Evolutionary conservation across 2,113 vertebrate species (phyloP).

Genomic region (Oncorhynchus masou): DNA sequence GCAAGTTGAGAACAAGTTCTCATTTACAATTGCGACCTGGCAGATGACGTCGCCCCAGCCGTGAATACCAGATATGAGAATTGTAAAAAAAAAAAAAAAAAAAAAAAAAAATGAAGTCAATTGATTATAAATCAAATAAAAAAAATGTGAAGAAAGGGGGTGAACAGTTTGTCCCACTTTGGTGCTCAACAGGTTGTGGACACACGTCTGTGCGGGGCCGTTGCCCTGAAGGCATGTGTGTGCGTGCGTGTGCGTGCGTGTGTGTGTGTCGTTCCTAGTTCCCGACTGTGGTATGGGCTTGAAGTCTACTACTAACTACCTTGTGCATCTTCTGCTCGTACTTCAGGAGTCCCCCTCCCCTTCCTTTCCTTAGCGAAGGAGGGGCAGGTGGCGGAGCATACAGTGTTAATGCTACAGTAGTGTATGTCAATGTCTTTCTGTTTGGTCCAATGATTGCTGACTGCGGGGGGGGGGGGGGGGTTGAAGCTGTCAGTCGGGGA

Average conservation of each 20-base stretch:
- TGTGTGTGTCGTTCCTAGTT: constrained; percentile 24
- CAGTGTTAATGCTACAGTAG: constrained; percentile 80
- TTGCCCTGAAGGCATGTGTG: constrained; percentile 27
- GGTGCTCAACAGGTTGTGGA: constrained; percentile 40
- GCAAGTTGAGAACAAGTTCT: no score
- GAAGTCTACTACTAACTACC: constrained; percentile 41
- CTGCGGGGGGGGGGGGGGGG: constrained; percentile 12
- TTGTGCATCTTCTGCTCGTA: constrained; percentile 32
- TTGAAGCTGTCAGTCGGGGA: constrained; percentile 39
- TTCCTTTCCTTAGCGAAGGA: background rate
- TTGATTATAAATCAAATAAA: constrained; percentile 34
- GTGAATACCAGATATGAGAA: constrained; percentile 25
- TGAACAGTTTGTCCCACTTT: constrained; percentile 6
- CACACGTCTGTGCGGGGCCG: background rate
- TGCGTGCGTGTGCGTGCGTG: no score
- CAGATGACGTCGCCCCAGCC: no score
- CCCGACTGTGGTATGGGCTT: constrained; percentile 35
- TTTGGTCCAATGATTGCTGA: constrained; percentile 85
- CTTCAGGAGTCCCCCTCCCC: constrained; percentile 27
- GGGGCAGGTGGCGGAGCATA: constrained; percentile 69
- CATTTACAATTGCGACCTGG: no score
- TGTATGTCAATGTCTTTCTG: constrained; percentile 88
- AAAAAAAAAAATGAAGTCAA: constrained; percentile 14
- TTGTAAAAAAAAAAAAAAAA: constrained; percentile 10
- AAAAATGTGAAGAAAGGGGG: constrained; percentile 29